Conservation (phyloP, 2,113 vertebrate species). For the Macquaria ambigua region DNA sequence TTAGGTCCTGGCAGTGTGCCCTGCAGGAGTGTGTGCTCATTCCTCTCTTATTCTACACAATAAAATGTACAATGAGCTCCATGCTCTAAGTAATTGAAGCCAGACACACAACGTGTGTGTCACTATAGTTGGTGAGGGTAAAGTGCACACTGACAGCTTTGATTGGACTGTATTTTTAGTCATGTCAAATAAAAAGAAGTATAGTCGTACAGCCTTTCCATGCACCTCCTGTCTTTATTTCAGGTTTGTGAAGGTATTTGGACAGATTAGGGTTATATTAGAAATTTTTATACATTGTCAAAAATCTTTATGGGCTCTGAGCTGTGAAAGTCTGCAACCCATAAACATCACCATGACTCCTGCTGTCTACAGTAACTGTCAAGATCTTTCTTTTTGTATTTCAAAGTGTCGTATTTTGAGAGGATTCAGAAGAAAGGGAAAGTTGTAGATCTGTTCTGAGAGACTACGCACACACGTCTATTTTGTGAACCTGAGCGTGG, state of each 20-base stretch:
- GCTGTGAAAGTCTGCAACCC: slow-evolving; percentile 41
- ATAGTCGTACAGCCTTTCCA: slow-evolving; percentile 22
- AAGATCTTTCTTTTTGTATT: slow-evolving; percentile 37
- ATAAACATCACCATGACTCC: slow-evolving; percentile 38
- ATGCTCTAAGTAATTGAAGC: slow-evolving; percentile 1
- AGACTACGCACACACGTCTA: neutral
- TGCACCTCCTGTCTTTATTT: slow-evolving; percentile 34
- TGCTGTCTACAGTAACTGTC: slow-evolving; percentile 31
- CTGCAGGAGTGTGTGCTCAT: slow-evolving; percentile 22
- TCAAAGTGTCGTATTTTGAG: slow-evolving; percentile 57
- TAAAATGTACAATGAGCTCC: neutral
- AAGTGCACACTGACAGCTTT: slow-evolving; percentile 44
- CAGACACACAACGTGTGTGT: slow-evolving; percentile 19
- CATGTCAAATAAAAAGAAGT: slow-evolving; percentile 22
- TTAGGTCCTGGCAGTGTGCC: slow-evolving; percentile 25
- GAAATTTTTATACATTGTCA: slow-evolving; percentile 44
- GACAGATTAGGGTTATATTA: slow-evolving; percentile 48
- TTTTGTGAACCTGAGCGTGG: slow-evolving; percentile 26
- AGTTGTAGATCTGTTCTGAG: slow-evolving; percentile 29
- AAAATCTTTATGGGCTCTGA: slow-evolving; percentile 44
- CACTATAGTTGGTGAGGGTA: slow-evolving; percentile 34
- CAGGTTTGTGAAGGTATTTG: slow-evolving; percentile 22
- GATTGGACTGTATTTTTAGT: slow-evolving; percentile 55
- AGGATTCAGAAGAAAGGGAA: slow-evolving; percentile 17
- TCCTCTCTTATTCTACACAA: neutral